phyloP scores from a whole-genome alignment of 1,140 invertebrate genomes.

The Theocolax elegans region DNA sequence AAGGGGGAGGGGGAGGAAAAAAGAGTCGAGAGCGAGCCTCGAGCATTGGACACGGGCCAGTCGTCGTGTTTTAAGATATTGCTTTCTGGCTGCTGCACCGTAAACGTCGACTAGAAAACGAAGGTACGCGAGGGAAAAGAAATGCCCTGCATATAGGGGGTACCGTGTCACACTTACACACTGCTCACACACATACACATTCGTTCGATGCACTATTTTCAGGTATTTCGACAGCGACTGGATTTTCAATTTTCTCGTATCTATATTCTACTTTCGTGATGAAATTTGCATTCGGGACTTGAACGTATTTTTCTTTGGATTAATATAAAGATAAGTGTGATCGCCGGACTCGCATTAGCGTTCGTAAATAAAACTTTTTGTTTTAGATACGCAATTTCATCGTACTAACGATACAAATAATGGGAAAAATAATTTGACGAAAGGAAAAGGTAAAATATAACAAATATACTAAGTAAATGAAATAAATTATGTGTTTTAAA shows the following conservation, averaged over 20 bases:
- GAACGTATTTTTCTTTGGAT: too few species aligned
- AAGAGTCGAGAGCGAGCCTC: background rate
- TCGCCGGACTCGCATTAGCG: too few species aligned
- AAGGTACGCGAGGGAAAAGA: background rate
- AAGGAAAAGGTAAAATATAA: too few species aligned
- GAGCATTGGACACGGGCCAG: constrained; percentile 42
- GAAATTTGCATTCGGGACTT: too few species aligned
- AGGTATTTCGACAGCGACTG: background rate
- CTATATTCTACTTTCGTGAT: background rate
- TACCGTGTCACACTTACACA: background rate
- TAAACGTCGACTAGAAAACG: constrained; percentile 3
- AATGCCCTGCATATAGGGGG: background rate
- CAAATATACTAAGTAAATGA: too few species aligned
- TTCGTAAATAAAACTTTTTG: too few species aligned
- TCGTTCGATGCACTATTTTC: background rate
- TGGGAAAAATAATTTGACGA: too few species aligned
- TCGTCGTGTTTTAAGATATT: constrained; percentile 53
- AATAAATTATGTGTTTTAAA: too few species aligned
- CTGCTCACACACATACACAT: too few species aligned
- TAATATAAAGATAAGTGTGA: too few species aligned
- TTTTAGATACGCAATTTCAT: too few species aligned
- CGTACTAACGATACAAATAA: too few species aligned
- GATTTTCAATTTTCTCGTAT: background rate
- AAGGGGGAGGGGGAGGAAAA: constrained; percentile 3
- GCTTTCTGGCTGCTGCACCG: constrained; percentile 34